phyloP scores from a whole-genome alignment of 2,888 invertebrate genomes.

The Tuta absoluta region DNA sequence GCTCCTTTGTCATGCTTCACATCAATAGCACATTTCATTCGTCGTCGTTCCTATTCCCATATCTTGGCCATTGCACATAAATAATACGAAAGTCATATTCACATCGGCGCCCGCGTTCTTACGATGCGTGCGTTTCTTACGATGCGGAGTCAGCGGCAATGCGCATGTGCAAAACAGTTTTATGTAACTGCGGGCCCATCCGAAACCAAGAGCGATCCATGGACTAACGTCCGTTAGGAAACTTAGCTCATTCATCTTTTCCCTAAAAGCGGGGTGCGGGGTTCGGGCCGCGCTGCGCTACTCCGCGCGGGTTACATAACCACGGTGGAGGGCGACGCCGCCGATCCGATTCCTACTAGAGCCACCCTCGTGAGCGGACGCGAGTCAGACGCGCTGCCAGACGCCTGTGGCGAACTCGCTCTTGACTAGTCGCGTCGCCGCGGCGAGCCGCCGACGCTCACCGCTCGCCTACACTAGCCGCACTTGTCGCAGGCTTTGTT shows the following conservation, averaged over 20 bases:
- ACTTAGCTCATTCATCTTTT: conserved; percentile 80
- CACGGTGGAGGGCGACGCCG: conserved; percentile 51
- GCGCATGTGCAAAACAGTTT: conserved; percentile 65
- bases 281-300: conserved; percentile 64
- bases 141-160: conserved; percentile 37
- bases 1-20: neutral
- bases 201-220: conserved; percentile 66
- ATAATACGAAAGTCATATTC: neutral
- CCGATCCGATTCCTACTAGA: conserved; percentile 60
- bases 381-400: conserved; percentile 34
- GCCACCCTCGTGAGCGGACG: conserved; percentile 60
- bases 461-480: neutral
- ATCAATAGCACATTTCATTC: neutral
- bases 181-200: conserved; percentile 69
- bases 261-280: conserved; percentile 73
- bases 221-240: conserved; percentile 74
- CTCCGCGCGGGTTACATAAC: conserved; percentile 71
- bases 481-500: conserved; percentile 39
- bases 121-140: conserved; percentile 31
- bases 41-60: neutral
- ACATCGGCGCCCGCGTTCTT: conserved; percentile 48
- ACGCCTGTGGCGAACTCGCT: conserved; percentile 2
- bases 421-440: conserved; percentile 38
- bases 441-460: conserved; percentile 28
- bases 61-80: neutral